Evolutionary conservation across 2,888 invertebrate genomes (phyloP), one percentile per base, ranked within the genome.

Genomic region (Tenodera sinensis): DNA sequence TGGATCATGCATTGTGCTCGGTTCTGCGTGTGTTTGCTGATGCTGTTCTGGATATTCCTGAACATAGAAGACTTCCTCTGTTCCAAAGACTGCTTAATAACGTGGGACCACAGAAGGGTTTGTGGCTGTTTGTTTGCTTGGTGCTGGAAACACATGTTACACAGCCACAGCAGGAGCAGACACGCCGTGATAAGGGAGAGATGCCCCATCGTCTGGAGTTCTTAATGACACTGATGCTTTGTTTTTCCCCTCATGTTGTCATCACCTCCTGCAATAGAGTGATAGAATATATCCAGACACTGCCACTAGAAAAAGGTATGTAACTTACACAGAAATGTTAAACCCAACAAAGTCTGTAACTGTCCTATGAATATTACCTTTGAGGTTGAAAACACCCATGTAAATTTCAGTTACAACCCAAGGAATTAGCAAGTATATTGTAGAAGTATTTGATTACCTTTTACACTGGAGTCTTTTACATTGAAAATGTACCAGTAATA

Each of bases 11-110:
- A n/a, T 82, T 87, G 27, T 87, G 87, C 42, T 95, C 96, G 2
- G 96, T 98, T 27, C 93, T 98, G 28, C 95, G 98, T 85, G 97
- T 99, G 85, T 99, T 99, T 93, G 97, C 98, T 0, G 97, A 97
- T 92, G 98, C 98, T 0, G 95, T 98, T 84, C 94, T 97, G 0
- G 98, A 99, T 93, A 97, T 99, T 27, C 99, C 99, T 0, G 97
- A 97, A 91, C 99, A 99, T 93, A 95, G 99, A 84, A 94, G 98
- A 89, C 93, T 96, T 89, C 96, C 97, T 0, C 93, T 99, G 0
- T 98, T 98, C 91, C 95, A 94, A 71, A 97, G 97, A 91, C 94
- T 99, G 2, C 93, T 98, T n/a, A 94, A 95, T 71, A 96, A 97
- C 0, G 94, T 98, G 0, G 95, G 95, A 12, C 93, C 95, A 0